Base-by-base conservation (phyloP, 1,140 invertebrate genomes). In the Nasonia giraulti region DNA sequence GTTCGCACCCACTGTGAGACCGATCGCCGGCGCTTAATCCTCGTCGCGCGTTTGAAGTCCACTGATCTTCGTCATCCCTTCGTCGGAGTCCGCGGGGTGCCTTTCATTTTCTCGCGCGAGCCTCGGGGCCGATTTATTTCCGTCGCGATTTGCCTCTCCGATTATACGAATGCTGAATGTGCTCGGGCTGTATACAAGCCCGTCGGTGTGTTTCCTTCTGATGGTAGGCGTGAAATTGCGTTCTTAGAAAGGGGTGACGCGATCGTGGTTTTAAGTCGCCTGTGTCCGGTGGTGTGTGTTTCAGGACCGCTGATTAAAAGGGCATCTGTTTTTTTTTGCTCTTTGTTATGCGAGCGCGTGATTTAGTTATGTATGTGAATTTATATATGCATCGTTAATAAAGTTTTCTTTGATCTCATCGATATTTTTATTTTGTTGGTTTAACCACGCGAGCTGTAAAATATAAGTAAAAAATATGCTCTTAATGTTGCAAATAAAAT, bases 131-230 rank as follows among this genome's bases (percentile, higher is more conserved):
- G 33, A 80, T 85, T 77, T 71, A 76, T 78, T 66, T 78, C 68
- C 47, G 20, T 66, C 73, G 3, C 27, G 33, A 77, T 37, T 33
- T 44, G 27, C n/a, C 17, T 31, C 31, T 33, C 50, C 20, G 81
- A 82, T 83, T 77, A 68, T 83, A 69, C 82, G 11, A 83, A 77
- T 69, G 33, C 20, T 73, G 74, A 82, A 82, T 82, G 74, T 80
- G 44, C 79, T 44, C 23, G 37, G 0, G 55, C 17, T 5, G 55
- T 62, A 5, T 62, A 62, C 17, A 62, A n/a, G 55, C 20, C 55
- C 7, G 17, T 20, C 20, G 1, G 50, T 17, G 50, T 17, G 50
- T 55, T 55, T 55, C 50, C 17, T 55, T 55, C 50, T 17, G 17
- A 11, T 14, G 37, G 40, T 71, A 11, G 37, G 40, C 68, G 79